Conservation (phyloP, 2,113 vertebrate genomes). For the Rhinoptilus africanus region DNA sequence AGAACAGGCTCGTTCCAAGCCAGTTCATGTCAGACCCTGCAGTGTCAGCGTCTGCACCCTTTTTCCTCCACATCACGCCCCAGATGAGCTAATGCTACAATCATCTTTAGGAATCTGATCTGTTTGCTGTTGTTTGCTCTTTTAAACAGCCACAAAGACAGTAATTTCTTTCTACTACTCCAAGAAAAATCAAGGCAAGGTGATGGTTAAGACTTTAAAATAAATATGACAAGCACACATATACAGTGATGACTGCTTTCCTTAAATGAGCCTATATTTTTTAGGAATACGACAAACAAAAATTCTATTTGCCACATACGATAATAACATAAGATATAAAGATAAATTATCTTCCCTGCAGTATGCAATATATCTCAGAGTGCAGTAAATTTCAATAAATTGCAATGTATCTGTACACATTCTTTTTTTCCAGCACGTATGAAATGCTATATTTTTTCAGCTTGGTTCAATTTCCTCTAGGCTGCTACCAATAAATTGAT, state of each 20-base stretch:
- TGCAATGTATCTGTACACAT: neutral
- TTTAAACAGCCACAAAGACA: neutral
- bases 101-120: neutral
- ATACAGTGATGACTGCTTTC: neutral
- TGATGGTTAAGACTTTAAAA: neutral
- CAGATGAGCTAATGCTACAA: neutral
- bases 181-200: neutral
- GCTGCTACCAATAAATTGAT: constrained; percentile 1
- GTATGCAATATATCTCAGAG: neutral
- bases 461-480: neutral
- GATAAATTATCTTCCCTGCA: neutral
- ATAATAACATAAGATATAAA: neutral
- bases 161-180: neutral
- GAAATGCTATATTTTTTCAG: neutral
- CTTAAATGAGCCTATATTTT: neutral
- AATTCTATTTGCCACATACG: neutral
- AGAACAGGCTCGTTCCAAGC: neutral
- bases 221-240: neutral
- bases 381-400: neutral
- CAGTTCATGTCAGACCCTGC: too few relatives aligned
- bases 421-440: neutral
- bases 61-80: fast-evolving
- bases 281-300: neutral
- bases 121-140: neutral
- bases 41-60: too few relatives aligned